Percentiles rank a stretch among this genome's conserved stretches.
Conservation (phyloP, 2,888 invertebrate species). For the Dryomyza anilis region DNA sequence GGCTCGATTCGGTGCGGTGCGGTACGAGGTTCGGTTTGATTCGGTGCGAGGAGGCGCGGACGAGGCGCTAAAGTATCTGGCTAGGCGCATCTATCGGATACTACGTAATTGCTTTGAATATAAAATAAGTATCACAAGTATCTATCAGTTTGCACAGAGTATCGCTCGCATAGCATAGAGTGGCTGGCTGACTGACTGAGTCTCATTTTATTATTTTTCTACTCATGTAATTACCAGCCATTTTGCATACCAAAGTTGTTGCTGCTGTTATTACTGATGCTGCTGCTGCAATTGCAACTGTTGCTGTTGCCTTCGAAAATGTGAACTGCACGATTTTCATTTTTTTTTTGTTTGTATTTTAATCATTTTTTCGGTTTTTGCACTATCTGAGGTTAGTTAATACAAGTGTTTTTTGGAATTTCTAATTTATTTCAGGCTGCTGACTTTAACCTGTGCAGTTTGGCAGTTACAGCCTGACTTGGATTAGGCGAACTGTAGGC, state of each 20-base stretch:
- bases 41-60: no score
- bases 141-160: slow-evolving; percentile 13
- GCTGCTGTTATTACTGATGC: slow-evolving; percentile 43
- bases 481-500: no score
- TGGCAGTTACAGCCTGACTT: no score
- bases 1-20: no score
- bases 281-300: slow-evolving; percentile 40
- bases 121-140: slow-evolving; percentile 1
- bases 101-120: slow-evolving; percentile 16
- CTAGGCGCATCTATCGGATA: slow-evolving; percentile 10
- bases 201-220: background rate
- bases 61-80: slow-evolving; percentile 11
- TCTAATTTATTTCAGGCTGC: background rate
- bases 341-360: background rate
- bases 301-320: slow-evolving; percentile 33
- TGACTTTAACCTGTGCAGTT: slow-evolving; percentile 2
- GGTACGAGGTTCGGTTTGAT: no score
- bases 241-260: slow-evolving; percentile 54
- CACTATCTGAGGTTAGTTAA: background rate
- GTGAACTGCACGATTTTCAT: slow-evolving; percentile 42
- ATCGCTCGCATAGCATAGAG: background rate
- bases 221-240: slow-evolving; percentile 49
- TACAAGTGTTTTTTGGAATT: slow-evolving; percentile 1
- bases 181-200: background rate
- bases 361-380: slow-evolving; percentile 39